A percentile compares a stretch with the other conserved stretches of the same genome.
Evolutionary conservation across 2,797 vertebrate species (phyloP).

Genomic region (Notolepis coatsorum): DNA sequence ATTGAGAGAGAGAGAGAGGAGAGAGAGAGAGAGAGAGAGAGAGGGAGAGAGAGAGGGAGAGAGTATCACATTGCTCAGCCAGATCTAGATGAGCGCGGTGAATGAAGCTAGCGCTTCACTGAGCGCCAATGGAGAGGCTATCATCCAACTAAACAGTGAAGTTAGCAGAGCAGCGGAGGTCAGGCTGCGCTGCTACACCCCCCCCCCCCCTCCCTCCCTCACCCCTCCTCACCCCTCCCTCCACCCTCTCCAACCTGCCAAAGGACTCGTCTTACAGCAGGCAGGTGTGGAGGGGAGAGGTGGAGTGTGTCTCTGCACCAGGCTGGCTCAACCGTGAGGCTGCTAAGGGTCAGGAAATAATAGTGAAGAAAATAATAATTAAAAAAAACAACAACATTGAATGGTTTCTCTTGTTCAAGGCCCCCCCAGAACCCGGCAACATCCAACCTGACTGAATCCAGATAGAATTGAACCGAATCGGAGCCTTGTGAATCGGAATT

Average conservation of each 20-base stretch:
- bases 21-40: background rate
- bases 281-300: constrained; percentile 49
- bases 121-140: constrained; percentile 37
- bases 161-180: constrained; percentile 1
- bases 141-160: constrained; percentile 36
- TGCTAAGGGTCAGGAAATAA: no score
- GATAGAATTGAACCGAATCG: no score
- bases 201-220: background rate
- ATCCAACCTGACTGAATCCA: no score
- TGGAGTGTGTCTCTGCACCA: background rate
- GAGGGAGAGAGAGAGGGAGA: background rate
- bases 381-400: no score
- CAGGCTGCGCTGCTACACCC: constrained; percentile 28
- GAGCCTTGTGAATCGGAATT: no score
- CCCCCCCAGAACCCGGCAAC: no score
- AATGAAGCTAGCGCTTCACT: constrained; percentile 16
- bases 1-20: background rate
- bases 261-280: constrained; percentile 23
- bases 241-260: background rate
- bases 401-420: no score
- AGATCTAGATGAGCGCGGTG: constrained; percentile 19
- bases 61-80: constrained; percentile 16
- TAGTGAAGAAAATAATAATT: no score
- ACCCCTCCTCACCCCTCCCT: background rate
- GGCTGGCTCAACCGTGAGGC: no score